Evolutionary conservation across 2,888 invertebrate genomes (phyloP).

Genomic region (Drosophila meridiana): DNA sequence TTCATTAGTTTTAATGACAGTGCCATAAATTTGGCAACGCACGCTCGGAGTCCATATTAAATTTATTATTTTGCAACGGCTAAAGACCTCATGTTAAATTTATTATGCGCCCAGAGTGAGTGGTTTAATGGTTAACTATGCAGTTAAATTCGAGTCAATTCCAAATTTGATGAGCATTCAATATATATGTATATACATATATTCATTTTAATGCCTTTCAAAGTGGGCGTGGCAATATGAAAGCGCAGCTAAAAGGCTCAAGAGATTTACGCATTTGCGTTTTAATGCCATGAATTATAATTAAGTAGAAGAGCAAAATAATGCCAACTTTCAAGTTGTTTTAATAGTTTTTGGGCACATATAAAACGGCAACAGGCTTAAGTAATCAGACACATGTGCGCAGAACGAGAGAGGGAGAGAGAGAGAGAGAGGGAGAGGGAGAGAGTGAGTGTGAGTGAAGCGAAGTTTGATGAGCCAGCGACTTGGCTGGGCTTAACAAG

Average conservation of each 20-base stretch:
- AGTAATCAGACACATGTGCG: conserved; percentile 30
- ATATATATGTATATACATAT: not conserved
- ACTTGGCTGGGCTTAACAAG: conserved; percentile 38
- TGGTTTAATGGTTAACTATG: conserved; percentile 2
- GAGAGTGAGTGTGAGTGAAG: not conserved
- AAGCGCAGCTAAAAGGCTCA: conserved; percentile 20
- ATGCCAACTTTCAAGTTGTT: conserved; percentile 68
- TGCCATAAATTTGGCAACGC: not conserved
- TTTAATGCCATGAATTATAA: conserved; percentile 68
- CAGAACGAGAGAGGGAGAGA: not conserved
- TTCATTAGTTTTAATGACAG: conserved; percentile 9
- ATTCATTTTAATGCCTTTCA: conserved; percentile 8
- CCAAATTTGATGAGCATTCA: conserved; percentile 17
- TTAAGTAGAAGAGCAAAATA: conserved; percentile 64
- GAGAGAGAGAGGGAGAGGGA: not conserved
- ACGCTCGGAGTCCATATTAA: not conserved
- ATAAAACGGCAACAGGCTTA: conserved; percentile 27
- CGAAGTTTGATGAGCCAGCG: conserved; percentile 60
- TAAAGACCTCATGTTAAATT: conserved; percentile 6
- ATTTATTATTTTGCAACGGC: not conserved
- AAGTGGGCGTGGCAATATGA: conserved; percentile 17
- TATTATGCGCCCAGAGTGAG: not conserved
- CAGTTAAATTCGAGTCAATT: not conserved
- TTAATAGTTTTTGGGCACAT: conserved; percentile 63
- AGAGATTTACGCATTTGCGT: conserved; percentile 36